Conservation (phyloP, 1,140 invertebrate genomes). For the Drosophila lacteicornis region DNA sequence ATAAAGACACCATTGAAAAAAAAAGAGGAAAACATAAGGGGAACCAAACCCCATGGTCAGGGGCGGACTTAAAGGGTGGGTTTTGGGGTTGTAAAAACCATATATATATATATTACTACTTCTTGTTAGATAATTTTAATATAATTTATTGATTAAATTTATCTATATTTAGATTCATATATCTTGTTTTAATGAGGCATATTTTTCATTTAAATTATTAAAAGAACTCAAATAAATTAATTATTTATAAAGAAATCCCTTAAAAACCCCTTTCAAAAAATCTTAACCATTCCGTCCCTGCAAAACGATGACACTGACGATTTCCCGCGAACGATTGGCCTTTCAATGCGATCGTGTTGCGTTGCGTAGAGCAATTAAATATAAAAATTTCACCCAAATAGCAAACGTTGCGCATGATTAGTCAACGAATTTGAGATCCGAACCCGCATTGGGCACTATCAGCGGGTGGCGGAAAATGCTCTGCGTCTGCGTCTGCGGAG, state of each 20-base stretch:
- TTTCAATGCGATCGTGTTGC: conserved; percentile 40
- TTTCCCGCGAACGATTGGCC: conserved; percentile 58
- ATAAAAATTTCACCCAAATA: conserved; percentile 69
- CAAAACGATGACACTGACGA: conserved; percentile 61
- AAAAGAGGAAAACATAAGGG: conserved; percentile 13
- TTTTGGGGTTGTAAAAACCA: neutral
- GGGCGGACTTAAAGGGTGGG: too few species aligned
- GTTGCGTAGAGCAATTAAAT: conserved; percentile 68
- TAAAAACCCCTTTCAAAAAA: neutral
- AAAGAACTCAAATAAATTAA: too few species aligned
- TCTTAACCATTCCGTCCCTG: neutral
- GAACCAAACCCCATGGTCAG: conserved; percentile 39
- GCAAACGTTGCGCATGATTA: conserved; percentile 79
- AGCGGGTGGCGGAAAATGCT: conserved; percentile 39
- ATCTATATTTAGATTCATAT: too few species aligned
- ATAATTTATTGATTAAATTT: too few species aligned
- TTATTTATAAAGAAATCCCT: too few species aligned
- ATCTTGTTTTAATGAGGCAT: too few species aligned
- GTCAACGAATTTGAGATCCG: conserved; percentile 60
- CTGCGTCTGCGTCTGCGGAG: conserved; percentile 14
- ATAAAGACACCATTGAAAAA: conserved; percentile 56
- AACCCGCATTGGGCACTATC: conserved; percentile 59
- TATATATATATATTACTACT: too few species aligned
- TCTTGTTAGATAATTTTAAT: neutral
- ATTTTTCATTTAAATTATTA: too few species aligned